A percentile compares a stretch with the other conserved stretches of the same genome.
These are phyloP conservation scores for Clarias gariepinus DNA, from an alignment of 2,113 vertebrate species.

Conservation along the genomic window DNA sequence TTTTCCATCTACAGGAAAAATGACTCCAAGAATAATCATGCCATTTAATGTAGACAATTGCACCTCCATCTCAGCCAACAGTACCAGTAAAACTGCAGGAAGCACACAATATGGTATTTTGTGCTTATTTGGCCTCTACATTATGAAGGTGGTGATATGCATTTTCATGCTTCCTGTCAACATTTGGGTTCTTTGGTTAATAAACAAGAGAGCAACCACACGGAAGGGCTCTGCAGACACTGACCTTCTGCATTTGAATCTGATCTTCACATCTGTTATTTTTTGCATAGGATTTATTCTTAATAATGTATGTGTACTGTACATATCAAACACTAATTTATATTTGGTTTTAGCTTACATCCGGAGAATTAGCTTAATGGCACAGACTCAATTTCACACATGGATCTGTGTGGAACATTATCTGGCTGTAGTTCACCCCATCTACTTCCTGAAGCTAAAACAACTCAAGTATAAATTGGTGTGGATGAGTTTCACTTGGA, in stretches of 20 bases:
- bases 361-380: not conserved
- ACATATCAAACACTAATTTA: not conserved
- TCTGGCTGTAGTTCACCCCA: constrained; percentile 22
- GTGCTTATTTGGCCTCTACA: not conserved
- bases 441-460: not conserved
- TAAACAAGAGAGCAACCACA: not conserved
- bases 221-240: not conserved
- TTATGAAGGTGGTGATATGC: not conserved
- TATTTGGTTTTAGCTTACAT: not conserved
- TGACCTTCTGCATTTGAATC: constrained; percentile 17
- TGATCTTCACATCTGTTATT: not conserved
- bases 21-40: not conserved
- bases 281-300: not conserved
- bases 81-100: not conserved
- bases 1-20: not conserved
- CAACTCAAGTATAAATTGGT: constrained; percentile 4
- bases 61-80: not conserved
- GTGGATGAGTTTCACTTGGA: constrained; percentile 8
- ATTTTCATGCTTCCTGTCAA: constrained; percentile 13
- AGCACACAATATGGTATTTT: not conserved
- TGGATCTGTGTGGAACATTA: constrained; percentile 38
- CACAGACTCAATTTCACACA: constrained; percentile 19
- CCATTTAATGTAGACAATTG: not conserved
- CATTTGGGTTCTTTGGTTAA: constrained; percentile 20
- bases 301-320: not conserved